Conservation (phyloP, 2,888 invertebrate species). For the Sinotaia quadrata region DNA sequence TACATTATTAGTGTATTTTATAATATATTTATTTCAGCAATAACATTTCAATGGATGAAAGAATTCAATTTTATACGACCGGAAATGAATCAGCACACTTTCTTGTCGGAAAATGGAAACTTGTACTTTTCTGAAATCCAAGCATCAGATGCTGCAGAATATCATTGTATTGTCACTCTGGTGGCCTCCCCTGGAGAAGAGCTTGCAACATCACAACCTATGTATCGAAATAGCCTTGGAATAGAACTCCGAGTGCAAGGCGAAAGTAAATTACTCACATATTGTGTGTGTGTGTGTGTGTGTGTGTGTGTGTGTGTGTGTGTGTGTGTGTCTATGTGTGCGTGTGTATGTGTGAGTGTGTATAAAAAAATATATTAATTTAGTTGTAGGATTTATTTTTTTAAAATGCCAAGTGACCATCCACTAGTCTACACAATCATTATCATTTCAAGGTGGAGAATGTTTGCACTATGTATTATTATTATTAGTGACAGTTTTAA, state of each 20-base stretch:
- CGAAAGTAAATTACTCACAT: slow-evolving; percentile 50
- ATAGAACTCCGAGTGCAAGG: slow-evolving; percentile 47
- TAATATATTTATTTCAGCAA: slow-evolving; percentile 34
- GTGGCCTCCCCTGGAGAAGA: slow-evolving; percentile 43
- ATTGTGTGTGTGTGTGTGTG: too few species aligned
- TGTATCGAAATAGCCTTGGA: slow-evolving; percentile 47
- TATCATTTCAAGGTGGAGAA: too few species aligned
- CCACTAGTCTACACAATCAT: too few species aligned
- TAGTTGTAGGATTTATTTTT: too few species aligned
- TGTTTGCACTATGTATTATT: too few species aligned
- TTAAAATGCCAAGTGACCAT: too few species aligned
- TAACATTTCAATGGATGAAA: slow-evolving; percentile 87
- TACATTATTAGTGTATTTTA: too few species aligned
- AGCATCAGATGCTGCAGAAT: slow-evolving; percentile 76
- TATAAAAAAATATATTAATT: background rate
- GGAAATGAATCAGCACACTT: slow-evolving; percentile 83
- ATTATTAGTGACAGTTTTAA: too few species aligned
- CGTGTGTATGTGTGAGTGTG: too few species aligned
- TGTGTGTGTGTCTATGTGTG: too few species aligned
- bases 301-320: too few species aligned
- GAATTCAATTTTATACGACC: slow-evolving; percentile 95
- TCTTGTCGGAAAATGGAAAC: slow-evolving; percentile 93
- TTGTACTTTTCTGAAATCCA: slow-evolving; percentile 94
- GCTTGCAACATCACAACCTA: slow-evolving; percentile 33
- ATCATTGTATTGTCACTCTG: slow-evolving; percentile 43